Base-by-base conservation (phyloP, 2,797 vertebrate species). In the Mastacembelus armatus region DNA sequence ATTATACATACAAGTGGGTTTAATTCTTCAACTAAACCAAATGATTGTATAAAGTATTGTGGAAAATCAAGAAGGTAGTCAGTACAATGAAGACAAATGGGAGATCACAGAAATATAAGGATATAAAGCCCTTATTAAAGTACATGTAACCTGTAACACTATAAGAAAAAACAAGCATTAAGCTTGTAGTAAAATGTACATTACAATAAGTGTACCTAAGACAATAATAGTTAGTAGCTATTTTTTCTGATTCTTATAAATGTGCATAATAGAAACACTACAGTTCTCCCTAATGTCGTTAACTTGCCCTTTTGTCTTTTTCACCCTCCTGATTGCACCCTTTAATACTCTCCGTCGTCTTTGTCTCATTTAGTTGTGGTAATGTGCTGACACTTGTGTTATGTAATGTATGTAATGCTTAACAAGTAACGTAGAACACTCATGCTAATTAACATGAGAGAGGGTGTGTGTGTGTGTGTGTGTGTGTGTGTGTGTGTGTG, bases 311-410 rank as follows among this genome's bases (percentile, higher is more conserved):
- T 49, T 30, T 62, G 26, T 50, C 55, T 54, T 48, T 58, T 40
- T 21, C 32, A 38, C 43, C 56, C 38, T 60, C 66, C 50, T 47
- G 56, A 80, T 92, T 93, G 92, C 93, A 94, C 91, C 92, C 50
- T 94, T 94, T 93, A 93, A 94, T 94, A 90, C 66, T 59, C 45
- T 16, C 61, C 71, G 71, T 81, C 62, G 18, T 80, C 52, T 27
- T 43, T 80, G 67, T 85, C 49, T 73, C 71, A 64, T 87, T 44
- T 85, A 75, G 71, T 15, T 77, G 71, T 84, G 66, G 43, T 71
- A 21, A 57, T 36, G 59, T 77, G 66, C 80, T 32, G 33, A 43
- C 45, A 43, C 32, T 71, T 51, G 38, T 88, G 82, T 63, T 38
- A 57, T 68, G 55, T 74, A 6, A 36, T 66, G 47, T 70, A 4